Evolutionary conservation across 1,140 invertebrate species (phyloP).

Genomic region (Cydia strobilella): DNA sequence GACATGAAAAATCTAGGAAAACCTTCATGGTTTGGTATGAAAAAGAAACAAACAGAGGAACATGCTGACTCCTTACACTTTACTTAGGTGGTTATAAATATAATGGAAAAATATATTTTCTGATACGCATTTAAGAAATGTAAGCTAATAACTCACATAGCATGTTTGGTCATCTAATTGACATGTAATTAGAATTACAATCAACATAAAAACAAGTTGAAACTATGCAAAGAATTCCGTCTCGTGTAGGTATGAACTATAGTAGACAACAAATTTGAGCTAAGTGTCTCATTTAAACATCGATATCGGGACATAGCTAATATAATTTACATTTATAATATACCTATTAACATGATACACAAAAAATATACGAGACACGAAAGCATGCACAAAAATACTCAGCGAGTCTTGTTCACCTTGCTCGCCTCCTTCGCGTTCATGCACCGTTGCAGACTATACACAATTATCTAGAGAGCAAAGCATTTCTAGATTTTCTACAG

Average conservation of each 20-base stretch:
- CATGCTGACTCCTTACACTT: background rate
- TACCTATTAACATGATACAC: too few species aligned
- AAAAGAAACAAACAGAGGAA: background rate
- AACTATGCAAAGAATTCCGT: background rate
- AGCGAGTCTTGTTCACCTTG: too few species aligned
- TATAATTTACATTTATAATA: too few species aligned
- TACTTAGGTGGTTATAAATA: background rate
- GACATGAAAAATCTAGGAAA: too few species aligned
- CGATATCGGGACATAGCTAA: too few species aligned
- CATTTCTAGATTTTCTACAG: background rate
- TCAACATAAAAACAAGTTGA: background rate
- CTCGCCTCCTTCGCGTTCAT: background rate
- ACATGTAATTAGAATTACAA: background rate
- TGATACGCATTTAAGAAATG: background rate
- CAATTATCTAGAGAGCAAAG: conserved; percentile 1
- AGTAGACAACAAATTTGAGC: background rate
- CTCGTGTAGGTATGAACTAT: background rate
- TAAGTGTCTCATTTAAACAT: background rate
- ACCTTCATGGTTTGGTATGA: too few species aligned
- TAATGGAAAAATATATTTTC: background rate
- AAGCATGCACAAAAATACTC: too few species aligned
- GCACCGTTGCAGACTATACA: background rate
- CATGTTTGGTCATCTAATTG: background rate
- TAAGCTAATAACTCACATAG: background rate
- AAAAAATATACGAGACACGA: too few species aligned